phyloP scores from a whole-genome alignment of 2,888 invertebrate species.

The Julus scandinavius region DNA sequence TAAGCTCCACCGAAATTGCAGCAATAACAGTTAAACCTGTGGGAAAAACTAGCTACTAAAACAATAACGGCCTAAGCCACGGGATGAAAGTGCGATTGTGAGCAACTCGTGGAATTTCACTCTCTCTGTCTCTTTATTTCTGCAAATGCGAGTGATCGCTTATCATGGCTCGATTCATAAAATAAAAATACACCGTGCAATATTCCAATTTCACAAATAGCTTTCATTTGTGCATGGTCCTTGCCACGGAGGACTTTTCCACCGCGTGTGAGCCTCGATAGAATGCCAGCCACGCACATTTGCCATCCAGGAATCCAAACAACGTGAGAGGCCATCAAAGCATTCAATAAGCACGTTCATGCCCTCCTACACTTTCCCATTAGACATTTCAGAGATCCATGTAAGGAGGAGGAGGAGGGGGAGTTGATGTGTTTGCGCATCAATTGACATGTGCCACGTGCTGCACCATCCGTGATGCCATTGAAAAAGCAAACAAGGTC shows the following conservation, averaged over 20 bases:
- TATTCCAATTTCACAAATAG: slow-evolving; percentile 32
- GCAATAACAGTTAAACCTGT: slow-evolving; percentile 42
- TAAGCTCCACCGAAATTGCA: slow-evolving; percentile 29
- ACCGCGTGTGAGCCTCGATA: background rate
- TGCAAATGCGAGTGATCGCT: background rate
- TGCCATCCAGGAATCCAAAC: slow-evolving; percentile 53
- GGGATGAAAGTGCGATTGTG: background rate
- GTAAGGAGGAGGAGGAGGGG: background rate
- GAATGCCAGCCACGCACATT: slow-evolving; percentile 42
- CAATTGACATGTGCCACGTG: background rate
- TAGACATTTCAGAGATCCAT: slow-evolving; percentile 43
- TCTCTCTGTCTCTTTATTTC: background rate
- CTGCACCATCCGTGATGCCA: background rate
- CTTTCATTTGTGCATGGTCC: background rate
- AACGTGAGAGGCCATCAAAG: slow-evolving; percentile 56
- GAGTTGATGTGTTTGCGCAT: background rate
- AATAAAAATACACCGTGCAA: background rate
- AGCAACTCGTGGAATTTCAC: slow-evolving; percentile 39
- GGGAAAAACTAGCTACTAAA: slow-evolving; percentile 33
- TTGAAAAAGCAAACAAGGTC: no score
- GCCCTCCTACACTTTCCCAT: slow-evolving; percentile 5
- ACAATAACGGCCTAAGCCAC: background rate
- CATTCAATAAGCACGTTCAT: slow-evolving; percentile 52
- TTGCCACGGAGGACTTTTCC: background rate
- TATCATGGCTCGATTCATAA: background rate